Conservation (phyloP, 2,888 invertebrate genomes). For the Physocephala rufipes region DNA sequence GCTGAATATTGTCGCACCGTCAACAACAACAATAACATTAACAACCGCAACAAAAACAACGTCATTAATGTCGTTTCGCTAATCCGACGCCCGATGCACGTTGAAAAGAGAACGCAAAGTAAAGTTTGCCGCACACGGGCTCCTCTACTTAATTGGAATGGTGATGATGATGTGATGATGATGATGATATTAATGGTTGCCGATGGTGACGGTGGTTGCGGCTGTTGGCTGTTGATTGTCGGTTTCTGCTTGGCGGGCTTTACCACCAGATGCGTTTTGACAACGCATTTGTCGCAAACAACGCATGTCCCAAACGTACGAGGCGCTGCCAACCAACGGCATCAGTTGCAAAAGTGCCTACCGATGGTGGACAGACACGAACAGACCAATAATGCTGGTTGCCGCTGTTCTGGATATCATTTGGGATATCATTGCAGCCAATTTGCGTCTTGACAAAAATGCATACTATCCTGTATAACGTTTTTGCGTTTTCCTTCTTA, state of each 20-base stretch:
- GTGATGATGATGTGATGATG: not conserved
- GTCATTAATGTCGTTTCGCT: too few relatives aligned
- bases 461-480: not conserved
- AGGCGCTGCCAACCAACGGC: conserved; percentile 28
- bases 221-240: not conserved
- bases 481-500: not conserved
- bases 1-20: conserved; percentile 9
- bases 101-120: too few relatives aligned
- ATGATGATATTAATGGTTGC: not conserved
- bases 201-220: conserved; percentile 15
- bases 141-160: not conserved
- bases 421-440: conserved; percentile 20
- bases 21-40: too few relatives aligned
- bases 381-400: conserved; percentile 26
- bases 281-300: conserved; percentile 34
- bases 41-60: too few relatives aligned
- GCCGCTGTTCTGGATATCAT: conserved; percentile 14
- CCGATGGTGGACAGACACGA: not conserved
- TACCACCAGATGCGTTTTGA: conserved; percentile 36
- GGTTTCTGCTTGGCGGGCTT: conserved; percentile 25
- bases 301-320: conserved; percentile 38
- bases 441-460: conserved; percentile 40
- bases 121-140: not conserved
- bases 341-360: conserved; percentile 11
- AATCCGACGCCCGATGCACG: not conserved